Conservation (phyloP, 2,888 invertebrate genomes). For the Phragmatobia fuliginosa region DNA sequence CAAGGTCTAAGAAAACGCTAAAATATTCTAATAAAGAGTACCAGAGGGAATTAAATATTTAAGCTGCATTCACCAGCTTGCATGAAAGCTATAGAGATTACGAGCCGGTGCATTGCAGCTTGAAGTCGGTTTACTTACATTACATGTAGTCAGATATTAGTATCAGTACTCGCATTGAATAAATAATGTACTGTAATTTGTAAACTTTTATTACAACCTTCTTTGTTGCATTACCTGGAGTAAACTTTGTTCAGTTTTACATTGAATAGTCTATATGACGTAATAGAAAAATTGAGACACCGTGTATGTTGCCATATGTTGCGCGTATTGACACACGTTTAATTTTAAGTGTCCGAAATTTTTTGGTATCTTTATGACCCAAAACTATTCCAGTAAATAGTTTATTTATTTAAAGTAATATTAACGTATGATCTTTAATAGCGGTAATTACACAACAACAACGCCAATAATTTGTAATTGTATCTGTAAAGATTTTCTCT, state of each 20-base stretch:
- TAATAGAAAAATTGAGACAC: not conserved
- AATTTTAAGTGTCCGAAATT: no score
- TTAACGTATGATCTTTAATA: no score
- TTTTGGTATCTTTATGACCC: no score
- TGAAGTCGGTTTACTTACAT: constrained; percentile 5
- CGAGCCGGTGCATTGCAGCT: constrained; percentile 24
- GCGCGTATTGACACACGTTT: no score
- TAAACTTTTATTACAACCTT: constrained; percentile 28
- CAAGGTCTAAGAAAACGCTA: not conserved
- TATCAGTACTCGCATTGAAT: constrained; percentile 47
- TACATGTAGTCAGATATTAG: constrained; percentile 50
- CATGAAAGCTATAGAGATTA: constrained; percentile 36
- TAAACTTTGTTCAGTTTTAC: not conserved
- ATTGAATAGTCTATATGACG: not conserved
- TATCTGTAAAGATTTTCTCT: no score
- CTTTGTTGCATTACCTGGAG: not conserved
- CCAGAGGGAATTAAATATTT: constrained; percentile 34
- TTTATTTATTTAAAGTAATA: no score
- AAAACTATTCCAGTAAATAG: no score
- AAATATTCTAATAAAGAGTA: not conserved
- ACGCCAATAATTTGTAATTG: no score
- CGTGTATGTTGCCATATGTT: no score
- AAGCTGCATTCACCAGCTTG: constrained; percentile 39
- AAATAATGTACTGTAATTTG: constrained; percentile 56
- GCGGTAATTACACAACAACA: no score